phyloP scores from a whole-genome alignment of 2,797 vertebrate species.

The Todus mexicanus region DNA sequence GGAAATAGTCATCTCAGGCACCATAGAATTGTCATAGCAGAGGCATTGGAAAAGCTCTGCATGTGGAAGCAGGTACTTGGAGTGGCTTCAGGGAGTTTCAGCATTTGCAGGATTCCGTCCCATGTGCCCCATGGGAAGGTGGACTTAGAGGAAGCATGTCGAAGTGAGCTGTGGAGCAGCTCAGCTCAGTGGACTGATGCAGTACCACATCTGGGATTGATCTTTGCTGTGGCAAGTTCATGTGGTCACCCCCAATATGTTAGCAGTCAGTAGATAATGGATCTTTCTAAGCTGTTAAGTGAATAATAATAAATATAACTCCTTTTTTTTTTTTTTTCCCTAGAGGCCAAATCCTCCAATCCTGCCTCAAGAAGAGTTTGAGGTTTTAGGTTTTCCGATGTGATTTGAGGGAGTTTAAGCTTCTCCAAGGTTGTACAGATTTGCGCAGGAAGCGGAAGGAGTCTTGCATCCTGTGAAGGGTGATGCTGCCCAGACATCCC shows the following conservation, averaged over 20 bases:
- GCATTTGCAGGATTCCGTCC: neutral
- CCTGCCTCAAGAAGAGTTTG: neutral
- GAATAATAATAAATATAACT: neutral
- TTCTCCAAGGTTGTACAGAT: neutral
- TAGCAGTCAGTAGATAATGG: neutral
- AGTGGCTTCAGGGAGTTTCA: neutral
- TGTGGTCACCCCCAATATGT: neutral
- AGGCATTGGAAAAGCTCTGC: neutral
- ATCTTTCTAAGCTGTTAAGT: neutral
- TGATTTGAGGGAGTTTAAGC: neutral
- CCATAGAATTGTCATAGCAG: neutral
- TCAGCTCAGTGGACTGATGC: neutral
- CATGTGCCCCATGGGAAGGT: fast-evolving
- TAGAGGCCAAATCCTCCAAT: neutral
- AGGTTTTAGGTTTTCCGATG: neutral
- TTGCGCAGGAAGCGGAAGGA: neutral
- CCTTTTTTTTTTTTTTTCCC: neutral
- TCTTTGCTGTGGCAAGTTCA: neutral
- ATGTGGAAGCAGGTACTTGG: neutral
- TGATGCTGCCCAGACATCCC: neutral
- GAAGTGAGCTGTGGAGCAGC: neutral
- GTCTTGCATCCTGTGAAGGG: neutral
- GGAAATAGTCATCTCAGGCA: neutral
- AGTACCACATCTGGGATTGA: neutral
- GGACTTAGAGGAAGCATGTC: neutral